Evolutionary conservation across 2,888 invertebrate species (phyloP).

Genomic region (Drosophila peninsularis): DNA sequence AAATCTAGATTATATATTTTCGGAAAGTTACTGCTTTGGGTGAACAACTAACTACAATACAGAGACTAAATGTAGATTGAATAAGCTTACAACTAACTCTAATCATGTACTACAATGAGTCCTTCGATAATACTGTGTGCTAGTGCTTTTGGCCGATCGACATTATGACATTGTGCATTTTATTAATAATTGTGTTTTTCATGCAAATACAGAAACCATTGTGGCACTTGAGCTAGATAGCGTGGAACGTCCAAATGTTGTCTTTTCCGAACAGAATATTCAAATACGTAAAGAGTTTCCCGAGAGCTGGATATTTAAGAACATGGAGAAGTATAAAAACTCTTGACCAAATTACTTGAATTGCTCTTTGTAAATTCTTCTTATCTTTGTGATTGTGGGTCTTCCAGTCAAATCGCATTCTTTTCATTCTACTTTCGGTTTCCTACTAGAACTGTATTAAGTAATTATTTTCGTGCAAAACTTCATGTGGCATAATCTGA

Average conservation of each 20-base stretch:
- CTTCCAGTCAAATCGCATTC: background rate
- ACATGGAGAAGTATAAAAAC: conserved; percentile 33
- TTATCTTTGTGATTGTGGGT: too few relatives aligned
- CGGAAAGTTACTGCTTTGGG: background rate
- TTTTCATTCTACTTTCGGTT: background rate
- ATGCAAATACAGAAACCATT: conserved; percentile 4
- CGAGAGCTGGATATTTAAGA: conserved; percentile 57
- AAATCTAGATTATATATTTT: background rate
- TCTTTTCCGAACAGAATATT: background rate
- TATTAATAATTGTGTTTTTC: conserved; percentile 7
- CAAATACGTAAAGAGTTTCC: conserved; percentile 41
- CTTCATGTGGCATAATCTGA: background rate
- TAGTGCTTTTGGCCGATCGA: too few relatives aligned
- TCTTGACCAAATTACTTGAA: conserved; percentile 11
- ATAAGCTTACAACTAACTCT: conserved; percentile 23
- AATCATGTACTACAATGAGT: too few relatives aligned
- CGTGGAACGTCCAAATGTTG: background rate
- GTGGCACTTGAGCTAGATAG: conserved; percentile 3
- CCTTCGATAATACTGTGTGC: too few relatives aligned
- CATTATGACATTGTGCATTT: background rate
- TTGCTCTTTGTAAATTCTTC: background rate
- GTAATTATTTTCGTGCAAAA: background rate
- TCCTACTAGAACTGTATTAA: background rate
- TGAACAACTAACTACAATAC: conserved; percentile 17
- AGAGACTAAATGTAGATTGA: conserved; percentile 14